Base-by-base conservation (phyloP, 92 coral and sea anemone species). In the Paragorgia papillata region DNA sequence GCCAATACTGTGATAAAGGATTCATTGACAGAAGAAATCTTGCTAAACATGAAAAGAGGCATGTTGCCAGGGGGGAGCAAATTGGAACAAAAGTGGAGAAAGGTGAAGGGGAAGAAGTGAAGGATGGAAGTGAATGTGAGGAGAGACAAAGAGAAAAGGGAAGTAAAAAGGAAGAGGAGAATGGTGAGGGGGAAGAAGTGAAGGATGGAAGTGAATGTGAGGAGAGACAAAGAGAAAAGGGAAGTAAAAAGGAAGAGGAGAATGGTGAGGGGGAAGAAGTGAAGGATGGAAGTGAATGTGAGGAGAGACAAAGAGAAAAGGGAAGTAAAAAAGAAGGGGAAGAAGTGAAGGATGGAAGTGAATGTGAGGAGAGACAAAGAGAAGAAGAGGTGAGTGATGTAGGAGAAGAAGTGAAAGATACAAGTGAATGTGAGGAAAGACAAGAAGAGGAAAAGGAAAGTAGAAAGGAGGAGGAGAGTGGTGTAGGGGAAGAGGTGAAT, bases 1-100 rank as follows among this genome's bases (percentile, higher is more conserved):
- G 99, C 66, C 95, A 87, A 48, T 86, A 95, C 80, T 95, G 99
- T 58, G 96, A 93, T 0, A 87, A 95, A 75, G 90, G 85, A 30
- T 95, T 95, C 79, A 91, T 93, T 49, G 89, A 96, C 82, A 85
- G 89, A n/a, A 89, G 92, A 37, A 88, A 91, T 66, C 88, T 96
- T 43, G 88, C 89, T 20, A 85, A 8, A 2, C 78, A 55, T 51
- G 20, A 71, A 51, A 39, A 48, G 25, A 19, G 39, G n/a, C 78
- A 51, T 19, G 24, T 43, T 0, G 76, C 44, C 24, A n/a, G n/a
- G n/a, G n/a, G n/a, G n/a, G n/a, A n/a, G 21, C 9, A 4, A 39
- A 39, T 33, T 10, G 13, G 10, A 39, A 22, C 4, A 3, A 39
- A 53, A 9, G 56, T 2, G 43, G 43, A 37, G 10, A 37, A 37